phyloP scores from a whole-genome alignment of 2,113 vertebrate genomes.

The Micronycteris hirsuta region DNA sequence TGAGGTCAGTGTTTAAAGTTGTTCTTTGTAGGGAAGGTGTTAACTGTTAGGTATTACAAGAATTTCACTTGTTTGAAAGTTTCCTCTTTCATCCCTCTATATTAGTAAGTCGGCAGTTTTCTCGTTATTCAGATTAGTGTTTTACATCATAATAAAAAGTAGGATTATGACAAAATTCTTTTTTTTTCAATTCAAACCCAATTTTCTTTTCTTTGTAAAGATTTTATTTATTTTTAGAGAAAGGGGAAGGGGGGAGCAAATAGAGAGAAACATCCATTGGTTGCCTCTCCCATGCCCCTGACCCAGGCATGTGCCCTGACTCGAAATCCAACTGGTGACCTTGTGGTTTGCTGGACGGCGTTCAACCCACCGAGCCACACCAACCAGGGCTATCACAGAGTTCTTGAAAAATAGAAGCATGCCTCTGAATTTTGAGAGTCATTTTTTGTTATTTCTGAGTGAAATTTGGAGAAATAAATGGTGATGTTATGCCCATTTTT shows the following conservation, averaged over 20 bases:
- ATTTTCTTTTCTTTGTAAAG: too few species aligned
- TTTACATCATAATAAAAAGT: neutral
- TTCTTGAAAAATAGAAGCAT: neutral
- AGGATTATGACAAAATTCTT: neutral
- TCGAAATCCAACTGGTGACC: too few species aligned
- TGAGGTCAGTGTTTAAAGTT: neutral
- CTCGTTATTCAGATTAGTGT: neutral
- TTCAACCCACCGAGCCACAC: too few species aligned
- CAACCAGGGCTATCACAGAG: neutral
- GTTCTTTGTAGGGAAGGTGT: neutral
- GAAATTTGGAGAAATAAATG: neutral
- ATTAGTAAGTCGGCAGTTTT: neutral
- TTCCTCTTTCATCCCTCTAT: neutral
- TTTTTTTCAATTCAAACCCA: neutral
- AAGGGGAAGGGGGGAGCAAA: too few species aligned
- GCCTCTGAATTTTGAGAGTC: neutral
- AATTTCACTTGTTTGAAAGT: neutral
- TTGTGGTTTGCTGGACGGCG: too few species aligned
- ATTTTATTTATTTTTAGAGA: too few species aligned
- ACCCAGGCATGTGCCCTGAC: too few species aligned
- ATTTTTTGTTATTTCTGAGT: neutral
- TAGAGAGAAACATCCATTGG: too few species aligned
- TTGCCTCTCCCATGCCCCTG: too few species aligned
- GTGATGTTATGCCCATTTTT: neutral
- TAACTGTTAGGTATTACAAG: neutral